A percentile compares a stretch with the other conserved stretches of the same genome.
Evolutionary conservation across 2,113 vertebrate species (phyloP).

Genomic region (Accipiter virgatus): DNA sequence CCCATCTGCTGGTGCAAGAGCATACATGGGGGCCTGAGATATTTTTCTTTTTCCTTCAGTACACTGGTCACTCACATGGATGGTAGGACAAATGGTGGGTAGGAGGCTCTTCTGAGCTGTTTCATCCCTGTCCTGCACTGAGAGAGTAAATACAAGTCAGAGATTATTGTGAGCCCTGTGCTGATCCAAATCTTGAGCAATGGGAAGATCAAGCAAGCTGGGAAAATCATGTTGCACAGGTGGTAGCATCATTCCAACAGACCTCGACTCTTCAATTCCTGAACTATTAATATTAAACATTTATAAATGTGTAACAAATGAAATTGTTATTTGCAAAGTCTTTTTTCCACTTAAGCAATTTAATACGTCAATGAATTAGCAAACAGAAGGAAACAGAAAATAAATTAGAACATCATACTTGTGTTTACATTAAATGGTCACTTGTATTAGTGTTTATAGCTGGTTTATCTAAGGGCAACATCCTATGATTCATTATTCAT

Average conservation of each 20-base stretch:
- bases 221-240: not conserved
- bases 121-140: not conserved
- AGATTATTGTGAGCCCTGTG: not conserved
- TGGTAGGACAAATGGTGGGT: not conserved
- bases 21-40: not conserved
- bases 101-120: not conserved
- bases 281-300: constrained; percentile 23
- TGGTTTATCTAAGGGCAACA: constrained; percentile 1
- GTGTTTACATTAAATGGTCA: constrained; percentile 24
- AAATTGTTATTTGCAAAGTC: constrained; percentile 49
- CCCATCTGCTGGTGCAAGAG: not conserved
- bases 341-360: constrained; percentile 1
- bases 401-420: constrained; percentile 18
- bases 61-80: not conserved
- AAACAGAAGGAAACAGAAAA: constrained; percentile 47
- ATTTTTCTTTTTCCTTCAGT: not conserved
- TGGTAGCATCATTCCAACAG: not conserved
- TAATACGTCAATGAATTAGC: constrained; percentile 28
- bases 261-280: not conserved
- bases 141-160: not conserved
- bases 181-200: not conserved
- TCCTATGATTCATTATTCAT: constrained; percentile 1
- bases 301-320: not conserved
- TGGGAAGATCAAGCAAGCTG: not conserved
- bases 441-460: not conserved